Conservation (phyloP, 2,797 vertebrate species). For the Alcedo quadribrachys region DNA sequence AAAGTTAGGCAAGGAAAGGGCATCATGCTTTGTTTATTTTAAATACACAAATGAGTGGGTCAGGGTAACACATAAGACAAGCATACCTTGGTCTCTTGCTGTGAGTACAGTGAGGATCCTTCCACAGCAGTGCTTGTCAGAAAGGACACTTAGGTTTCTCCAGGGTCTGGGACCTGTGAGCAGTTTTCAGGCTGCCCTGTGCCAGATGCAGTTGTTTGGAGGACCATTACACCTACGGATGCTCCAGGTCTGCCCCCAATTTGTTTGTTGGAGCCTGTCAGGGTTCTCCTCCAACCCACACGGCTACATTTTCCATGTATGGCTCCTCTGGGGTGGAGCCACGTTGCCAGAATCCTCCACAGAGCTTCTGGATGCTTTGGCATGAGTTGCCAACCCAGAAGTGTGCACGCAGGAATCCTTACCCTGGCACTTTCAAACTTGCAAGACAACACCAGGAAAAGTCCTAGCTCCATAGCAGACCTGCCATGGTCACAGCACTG, state of each 20-base stretch:
- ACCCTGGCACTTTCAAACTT: fast-evolving
- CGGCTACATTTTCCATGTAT: background rate
- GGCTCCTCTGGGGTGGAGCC: background rate
- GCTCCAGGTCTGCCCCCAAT: background rate
- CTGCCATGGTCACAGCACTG: background rate
- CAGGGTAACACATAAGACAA: background rate
- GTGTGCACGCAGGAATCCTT: fast-evolving
- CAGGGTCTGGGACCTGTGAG: background rate
- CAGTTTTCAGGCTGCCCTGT: background rate
- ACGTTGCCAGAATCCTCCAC: background rate
- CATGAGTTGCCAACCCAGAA: fast-evolving
- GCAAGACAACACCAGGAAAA: background rate
- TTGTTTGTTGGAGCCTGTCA: background rate
- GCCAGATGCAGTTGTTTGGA: background rate
- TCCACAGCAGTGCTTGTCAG: background rate
- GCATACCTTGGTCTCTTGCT: background rate
- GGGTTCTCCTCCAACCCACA: background rate
- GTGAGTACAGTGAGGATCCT: background rate
- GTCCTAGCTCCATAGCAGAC: background rate
- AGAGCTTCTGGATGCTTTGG: background rate
- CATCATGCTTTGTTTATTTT: background rate
- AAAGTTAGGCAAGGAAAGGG: background rate
- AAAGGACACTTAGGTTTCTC: background rate
- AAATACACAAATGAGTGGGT: background rate
- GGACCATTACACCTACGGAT: fast-evolving